A percentile compares a stretch with the other conserved stretches of the same genome.
These are phyloP conservation scores for Pseudomugil tenellus DNA, from an alignment of 2,797 vertebrate species.

Conservation along the genomic window DNA sequence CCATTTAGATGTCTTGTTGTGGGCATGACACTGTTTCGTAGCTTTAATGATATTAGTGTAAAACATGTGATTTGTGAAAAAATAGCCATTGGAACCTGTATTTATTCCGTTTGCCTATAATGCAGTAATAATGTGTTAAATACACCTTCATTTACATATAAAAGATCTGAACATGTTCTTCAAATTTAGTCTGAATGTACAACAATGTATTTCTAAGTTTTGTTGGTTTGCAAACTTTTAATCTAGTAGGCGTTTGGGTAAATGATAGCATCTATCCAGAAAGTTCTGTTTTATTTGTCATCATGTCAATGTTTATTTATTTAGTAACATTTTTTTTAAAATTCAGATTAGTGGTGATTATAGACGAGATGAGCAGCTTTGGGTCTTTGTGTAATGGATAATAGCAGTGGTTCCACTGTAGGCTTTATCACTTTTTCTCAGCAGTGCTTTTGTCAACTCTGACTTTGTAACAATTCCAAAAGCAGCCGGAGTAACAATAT, in stretches of 20 bases:
- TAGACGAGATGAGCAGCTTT: slow-evolving; percentile 50
- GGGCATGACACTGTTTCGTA: neutral
- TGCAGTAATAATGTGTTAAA: slow-evolving; percentile 15
- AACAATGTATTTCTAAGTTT: no score
- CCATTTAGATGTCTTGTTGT: neutral
- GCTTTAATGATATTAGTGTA: neutral
- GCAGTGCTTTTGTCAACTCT: slow-evolving; percentile 53
- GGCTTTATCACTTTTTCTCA: slow-evolving; percentile 42
- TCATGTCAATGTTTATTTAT: slow-evolving; percentile 62
- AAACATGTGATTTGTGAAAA: neutral
- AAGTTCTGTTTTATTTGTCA: slow-evolving; percentile 48
- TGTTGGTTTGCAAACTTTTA: no score
- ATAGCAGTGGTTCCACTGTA: slow-evolving; percentile 19
- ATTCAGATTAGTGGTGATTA: slow-evolving; percentile 58
- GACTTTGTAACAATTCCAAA: slow-evolving; percentile 45
- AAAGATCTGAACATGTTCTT: no score
- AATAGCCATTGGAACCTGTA: neutral
- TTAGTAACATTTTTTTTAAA: slow-evolving; percentile 61
- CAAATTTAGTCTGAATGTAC: no score
- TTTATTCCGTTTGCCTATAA: neutral
- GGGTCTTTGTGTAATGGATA: slow-evolving; percentile 51
- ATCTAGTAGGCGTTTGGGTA: no score
- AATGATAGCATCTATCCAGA: no score
- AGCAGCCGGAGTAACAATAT: slow-evolving; percentile 22
- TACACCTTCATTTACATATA: no score